Percentiles rank a stretch among this genome's conserved stretches.
Conservation (phyloP, 2,888 invertebrate species). For the Willowsia nigromaculata region DNA sequence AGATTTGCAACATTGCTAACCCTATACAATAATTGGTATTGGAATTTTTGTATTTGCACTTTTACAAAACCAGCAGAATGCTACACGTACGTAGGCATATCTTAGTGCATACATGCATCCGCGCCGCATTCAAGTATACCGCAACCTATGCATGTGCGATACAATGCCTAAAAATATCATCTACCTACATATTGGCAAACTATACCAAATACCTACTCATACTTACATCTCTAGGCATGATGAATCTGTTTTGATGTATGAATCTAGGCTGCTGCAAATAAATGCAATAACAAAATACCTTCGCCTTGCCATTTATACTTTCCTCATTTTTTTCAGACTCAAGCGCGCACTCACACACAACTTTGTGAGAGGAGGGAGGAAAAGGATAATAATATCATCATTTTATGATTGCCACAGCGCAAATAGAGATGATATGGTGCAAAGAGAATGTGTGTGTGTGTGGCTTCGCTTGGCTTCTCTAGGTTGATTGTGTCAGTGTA, state of each 20-base stretch:
- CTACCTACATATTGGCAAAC: background rate
- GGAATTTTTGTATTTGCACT: background rate
- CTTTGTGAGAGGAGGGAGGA: constrained; percentile 12
- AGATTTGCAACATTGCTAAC: too few relatives aligned
- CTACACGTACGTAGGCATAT: background rate
- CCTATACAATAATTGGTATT: background rate
- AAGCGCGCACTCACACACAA: background rate
- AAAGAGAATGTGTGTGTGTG: background rate
- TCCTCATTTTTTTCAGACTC: background rate
- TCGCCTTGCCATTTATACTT: constrained; percentile 63
- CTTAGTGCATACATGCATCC: background rate
- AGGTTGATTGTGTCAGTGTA: constrained; percentile 30
- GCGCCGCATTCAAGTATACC: background rate
- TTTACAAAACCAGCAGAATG: background rate
- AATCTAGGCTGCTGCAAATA: constrained; percentile 61
- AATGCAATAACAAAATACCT: constrained; percentile 67
- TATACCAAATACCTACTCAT: background rate
- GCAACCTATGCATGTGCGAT: background rate
- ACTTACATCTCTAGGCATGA: background rate
- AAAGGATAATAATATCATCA: background rate
- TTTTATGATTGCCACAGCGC: constrained; percentile 14
- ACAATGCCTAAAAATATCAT: background rate
- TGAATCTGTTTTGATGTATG: background rate
- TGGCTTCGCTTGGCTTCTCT: too few relatives aligned
- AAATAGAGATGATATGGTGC: background rate